Evolutionary conservation across 2,113 vertebrate genomes (phyloP), one percentile per base, ranked within the genome.

Genomic region (Salminus brasiliensis): DNA sequence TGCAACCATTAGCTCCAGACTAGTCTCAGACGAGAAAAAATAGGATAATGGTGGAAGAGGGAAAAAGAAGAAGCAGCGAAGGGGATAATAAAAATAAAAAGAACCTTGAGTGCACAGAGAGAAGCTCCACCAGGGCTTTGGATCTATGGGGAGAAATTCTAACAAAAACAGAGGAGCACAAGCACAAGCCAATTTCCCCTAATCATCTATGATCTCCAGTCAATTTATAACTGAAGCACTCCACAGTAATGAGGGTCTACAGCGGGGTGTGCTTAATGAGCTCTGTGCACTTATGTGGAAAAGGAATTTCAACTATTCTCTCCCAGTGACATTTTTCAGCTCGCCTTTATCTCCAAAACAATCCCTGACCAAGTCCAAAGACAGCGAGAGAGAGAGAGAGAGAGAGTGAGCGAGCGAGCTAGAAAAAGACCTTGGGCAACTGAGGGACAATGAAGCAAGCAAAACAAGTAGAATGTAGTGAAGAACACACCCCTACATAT

Each of bases 271-370:
- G 45, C 79, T 84, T 84, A 81, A 74, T 81, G 53, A 78, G 65
- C 76, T 57, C 45, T 5, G 57, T 13, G 69, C 55, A 43, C 59
- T 74, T 52, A 49, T 73, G 67, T 47, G 60, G 29, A 53, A 69
- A 67, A 76, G 52, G 79, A 82, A 86, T 84, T 79, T 66, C 36
- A 76, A 70, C 52, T 66, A 81, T 83, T 79, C 36, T 27, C n/a
- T 55, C 34, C 59, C 45, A 12, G 49, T 72, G 59, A 79, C 71
- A 78, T 81, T 83, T 78, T 71, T 74, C 34, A 45, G 36, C 43
- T 6, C 13, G 43, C 59, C 47, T 74, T 81, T 81, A 72, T 81
- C 59, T 62, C 29, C 39, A 21, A 76, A 70, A 82, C 45, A 66
- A 72, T 71, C n/a, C 60, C 43, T 36, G 55, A 62, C 47, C 60